Evolutionary conservation across 2,888 invertebrate genomes (phyloP).

Genomic region (Chrysolina americana): DNA sequence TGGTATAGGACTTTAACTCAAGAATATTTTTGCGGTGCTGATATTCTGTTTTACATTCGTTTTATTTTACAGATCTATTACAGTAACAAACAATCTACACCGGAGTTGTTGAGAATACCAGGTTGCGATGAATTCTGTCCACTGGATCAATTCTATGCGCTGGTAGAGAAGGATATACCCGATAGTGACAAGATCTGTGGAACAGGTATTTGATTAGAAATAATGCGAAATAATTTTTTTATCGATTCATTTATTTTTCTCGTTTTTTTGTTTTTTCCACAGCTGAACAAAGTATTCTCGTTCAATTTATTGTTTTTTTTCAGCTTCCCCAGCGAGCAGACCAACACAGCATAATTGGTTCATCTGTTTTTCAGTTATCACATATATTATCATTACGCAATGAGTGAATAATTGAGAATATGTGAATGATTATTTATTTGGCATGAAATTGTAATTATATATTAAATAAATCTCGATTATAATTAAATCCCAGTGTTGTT

Average conservation of each 20-base stretch:
- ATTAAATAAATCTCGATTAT: too few relatives aligned
- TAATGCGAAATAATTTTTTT: too few relatives aligned
- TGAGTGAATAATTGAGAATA: not conserved
- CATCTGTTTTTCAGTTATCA: not conserved
- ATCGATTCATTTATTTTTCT: too few relatives aligned
- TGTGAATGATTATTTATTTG: too few relatives aligned
- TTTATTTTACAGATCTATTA: slow-evolving; percentile 51
- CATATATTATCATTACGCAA: not conserved
- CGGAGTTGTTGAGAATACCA: slow-evolving; percentile 55
- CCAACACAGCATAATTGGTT: not conserved
- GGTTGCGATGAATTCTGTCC: slow-evolving; percentile 62
- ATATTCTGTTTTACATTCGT: not conserved
- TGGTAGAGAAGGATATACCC: slow-evolving; percentile 59
- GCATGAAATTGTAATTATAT: too few relatives aligned
- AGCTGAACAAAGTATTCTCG: too few relatives aligned
- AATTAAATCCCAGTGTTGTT: too few relatives aligned
- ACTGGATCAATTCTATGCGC: slow-evolving; percentile 58
- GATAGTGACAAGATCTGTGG: slow-evolving; percentile 57
- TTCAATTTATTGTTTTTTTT: not conserved
- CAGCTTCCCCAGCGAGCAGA: not conserved
- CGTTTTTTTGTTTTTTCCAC: too few relatives aligned
- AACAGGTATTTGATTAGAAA: not conserved
- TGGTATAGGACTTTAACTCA: not conserved
- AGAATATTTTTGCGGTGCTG: not conserved
- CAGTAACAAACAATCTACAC: slow-evolving; percentile 49